phyloP scores from a whole-genome alignment of 2,797 vertebrate species.

The Rallus crepitans region DNA sequence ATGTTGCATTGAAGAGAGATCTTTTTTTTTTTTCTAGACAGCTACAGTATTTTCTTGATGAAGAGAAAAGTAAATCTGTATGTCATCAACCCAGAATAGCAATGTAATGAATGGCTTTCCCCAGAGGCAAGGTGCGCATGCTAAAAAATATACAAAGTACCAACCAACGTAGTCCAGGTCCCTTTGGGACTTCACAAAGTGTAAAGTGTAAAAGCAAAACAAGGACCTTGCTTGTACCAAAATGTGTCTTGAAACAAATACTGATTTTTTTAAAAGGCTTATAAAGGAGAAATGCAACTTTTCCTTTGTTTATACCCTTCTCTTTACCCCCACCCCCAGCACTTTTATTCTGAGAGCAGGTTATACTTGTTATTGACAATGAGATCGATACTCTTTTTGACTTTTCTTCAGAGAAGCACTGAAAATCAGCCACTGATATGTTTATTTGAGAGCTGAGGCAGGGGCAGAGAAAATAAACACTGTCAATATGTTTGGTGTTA shows the following conservation, averaged over 20 bases:
- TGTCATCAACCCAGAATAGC: conserved; percentile 45
- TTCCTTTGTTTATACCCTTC: not conserved
- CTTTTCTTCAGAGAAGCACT: conserved; percentile 58
- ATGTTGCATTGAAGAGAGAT: not conserved
- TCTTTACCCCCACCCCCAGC: rapidly evolving
- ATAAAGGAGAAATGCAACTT: not conserved
- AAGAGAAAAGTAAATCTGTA: conserved; percentile 60
- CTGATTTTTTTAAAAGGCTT: not conserved
- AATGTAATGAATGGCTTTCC: conserved; percentile 48
- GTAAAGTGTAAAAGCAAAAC: conserved; percentile 13
- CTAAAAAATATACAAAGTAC: conserved; percentile 57
- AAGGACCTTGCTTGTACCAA: not conserved
- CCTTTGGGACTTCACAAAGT: not conserved
- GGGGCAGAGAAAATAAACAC: conserved; percentile 83
- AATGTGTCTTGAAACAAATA: not conserved
- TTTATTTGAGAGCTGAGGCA: conserved; percentile 79
- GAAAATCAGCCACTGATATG: conserved; percentile 70
- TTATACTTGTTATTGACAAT: conserved; percentile 54
- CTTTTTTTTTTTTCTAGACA: not conserved
- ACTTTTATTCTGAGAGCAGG: not conserved
- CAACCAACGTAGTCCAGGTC: not conserved
- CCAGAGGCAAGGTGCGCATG: not conserved
- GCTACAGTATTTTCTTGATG: conserved; percentile 37
- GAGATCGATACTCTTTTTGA: conserved; percentile 49
- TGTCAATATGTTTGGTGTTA: conserved; percentile 79